Percentiles rank a stretch among this genome's conserved stretches.
These are phyloP conservation scores for Steinernema scapterisci DNA, from an alignment of 2,888 invertebrate species.

Conservation along the genomic window DNA sequence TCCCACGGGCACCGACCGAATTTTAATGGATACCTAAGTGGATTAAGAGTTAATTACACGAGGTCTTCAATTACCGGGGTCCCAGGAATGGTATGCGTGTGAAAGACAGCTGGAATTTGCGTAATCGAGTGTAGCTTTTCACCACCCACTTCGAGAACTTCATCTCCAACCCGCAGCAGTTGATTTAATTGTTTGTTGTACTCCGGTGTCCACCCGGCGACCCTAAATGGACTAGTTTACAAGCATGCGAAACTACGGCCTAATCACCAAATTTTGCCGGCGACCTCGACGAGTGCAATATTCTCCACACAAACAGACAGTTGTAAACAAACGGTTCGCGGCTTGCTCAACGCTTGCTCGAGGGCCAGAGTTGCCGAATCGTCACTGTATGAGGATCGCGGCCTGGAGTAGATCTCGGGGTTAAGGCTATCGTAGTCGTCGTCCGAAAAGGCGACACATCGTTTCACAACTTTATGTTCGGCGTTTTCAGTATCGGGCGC, in stretches of 20 bases:
- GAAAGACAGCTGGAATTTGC: slow-evolving; percentile 37
- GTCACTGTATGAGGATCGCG: slow-evolving; percentile 25
- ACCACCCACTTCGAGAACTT: background rate
- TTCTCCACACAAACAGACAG: slow-evolving; percentile 36
- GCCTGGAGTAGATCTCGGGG: background rate
- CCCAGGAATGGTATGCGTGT: slow-evolving; percentile 41
- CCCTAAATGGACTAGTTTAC: slow-evolving; percentile 3
- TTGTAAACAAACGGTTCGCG: background rate
- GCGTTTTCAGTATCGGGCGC: background rate
- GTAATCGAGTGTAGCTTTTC: background rate
- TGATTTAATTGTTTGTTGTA: slow-evolving; percentile 15
- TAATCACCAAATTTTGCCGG: slow-evolving; percentile 38
- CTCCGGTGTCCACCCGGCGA: slow-evolving; percentile 22
- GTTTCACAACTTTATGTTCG: background rate
- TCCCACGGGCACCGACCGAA: slow-evolving; percentile 39
- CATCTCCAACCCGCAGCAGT: slow-evolving; percentile 13
- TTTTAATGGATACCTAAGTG: slow-evolving; percentile 37
- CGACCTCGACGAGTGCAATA: slow-evolving; percentile 39
- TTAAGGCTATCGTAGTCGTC: background rate
- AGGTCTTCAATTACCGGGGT: slow-evolving; percentile 36
- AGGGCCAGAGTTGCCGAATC: background rate
- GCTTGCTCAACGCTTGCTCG: background rate
- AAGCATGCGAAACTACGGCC: background rate
- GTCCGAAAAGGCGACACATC: background rate
- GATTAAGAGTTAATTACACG: background rate